These are phyloP conservation scores for Muschampia plurimacula DNA, from an alignment of 2,888 invertebrate genomes.

Conservation along the genomic window DNA sequence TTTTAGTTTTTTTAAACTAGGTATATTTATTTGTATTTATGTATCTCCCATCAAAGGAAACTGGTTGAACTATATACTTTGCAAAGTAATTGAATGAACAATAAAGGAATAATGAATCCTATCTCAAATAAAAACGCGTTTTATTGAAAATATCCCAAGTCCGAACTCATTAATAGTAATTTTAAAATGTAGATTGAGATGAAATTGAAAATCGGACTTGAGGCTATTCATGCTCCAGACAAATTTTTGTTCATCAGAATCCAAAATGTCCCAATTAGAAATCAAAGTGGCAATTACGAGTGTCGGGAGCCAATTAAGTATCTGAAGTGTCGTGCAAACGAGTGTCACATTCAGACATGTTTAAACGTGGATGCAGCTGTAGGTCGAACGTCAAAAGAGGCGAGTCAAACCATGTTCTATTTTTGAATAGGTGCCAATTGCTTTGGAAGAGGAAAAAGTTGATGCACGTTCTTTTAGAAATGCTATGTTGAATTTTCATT, in stretches of 20 bases:
- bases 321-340: slow-evolving; percentile 13
- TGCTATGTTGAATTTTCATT: not conserved
- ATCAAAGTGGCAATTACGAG: slow-evolving; percentile 37
- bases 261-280: slow-evolving; percentile 30
- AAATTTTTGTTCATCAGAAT: not conserved
- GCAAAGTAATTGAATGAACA: too few species aligned
- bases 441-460: not conserved
- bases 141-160: not conserved
- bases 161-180: not conserved
- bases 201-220: not conserved
- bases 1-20: too few species aligned
- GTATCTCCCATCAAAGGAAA: too few species aligned
- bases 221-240: not conserved
- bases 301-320: slow-evolving; percentile 35
- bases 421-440: slow-evolving; percentile 10
- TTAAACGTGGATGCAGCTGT: slow-evolving; percentile 22
- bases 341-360: slow-evolving; percentile 24
- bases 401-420: not conserved
- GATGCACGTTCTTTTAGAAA: not conserved
- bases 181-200: not conserved
- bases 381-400: slow-evolving; percentile 1
- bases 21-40: too few species aligned
- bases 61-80: too few species aligned
- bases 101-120: not conserved
- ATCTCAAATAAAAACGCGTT: not conserved